Evolutionary conservation across 2,797 vertebrate genomes (phyloP).

Genomic region (Knipowitschia caucasica): DNA sequence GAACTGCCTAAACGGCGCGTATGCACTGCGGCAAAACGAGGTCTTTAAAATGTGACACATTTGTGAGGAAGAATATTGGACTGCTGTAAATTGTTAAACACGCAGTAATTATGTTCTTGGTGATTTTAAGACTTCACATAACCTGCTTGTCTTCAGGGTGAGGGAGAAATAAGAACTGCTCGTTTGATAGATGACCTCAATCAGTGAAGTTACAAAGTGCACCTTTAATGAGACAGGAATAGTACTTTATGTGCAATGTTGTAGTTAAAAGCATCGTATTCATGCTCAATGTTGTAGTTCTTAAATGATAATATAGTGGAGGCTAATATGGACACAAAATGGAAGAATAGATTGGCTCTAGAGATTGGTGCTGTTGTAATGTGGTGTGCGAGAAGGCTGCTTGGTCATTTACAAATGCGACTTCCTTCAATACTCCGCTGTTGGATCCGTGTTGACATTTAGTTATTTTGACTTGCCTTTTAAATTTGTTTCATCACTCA

Average conservation of each 20-base stretch:
- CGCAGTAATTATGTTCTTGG: too few relatives aligned
- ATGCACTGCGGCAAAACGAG: too few relatives aligned
- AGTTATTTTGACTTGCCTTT: not conserved
- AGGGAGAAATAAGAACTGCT: too few relatives aligned
- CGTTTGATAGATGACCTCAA: too few relatives aligned
- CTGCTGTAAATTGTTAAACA: too few relatives aligned
- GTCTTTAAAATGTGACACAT: too few relatives aligned
- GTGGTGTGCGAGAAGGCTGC: slow-evolving; percentile 2
- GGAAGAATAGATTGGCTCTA: not conserved
- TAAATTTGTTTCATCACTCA: not conserved
- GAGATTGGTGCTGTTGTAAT: not conserved
- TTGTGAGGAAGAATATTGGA: too few relatives aligned
- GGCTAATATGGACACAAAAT: not conserved
- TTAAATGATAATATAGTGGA: not conserved
- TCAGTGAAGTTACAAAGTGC: too few relatives aligned
- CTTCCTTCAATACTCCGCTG: not conserved
- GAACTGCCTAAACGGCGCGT: too few relatives aligned
- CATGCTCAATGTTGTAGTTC: not conserved
- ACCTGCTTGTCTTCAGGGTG: not conserved
- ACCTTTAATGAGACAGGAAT: not conserved
- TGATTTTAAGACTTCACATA: too few relatives aligned
- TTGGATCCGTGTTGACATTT: not conserved
- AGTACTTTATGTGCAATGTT: not conserved
- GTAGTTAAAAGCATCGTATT: not conserved
- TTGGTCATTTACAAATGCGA: not conserved